Base-by-base conservation (phyloP, 2,888 invertebrate species). In the Muscina levida region DNA sequence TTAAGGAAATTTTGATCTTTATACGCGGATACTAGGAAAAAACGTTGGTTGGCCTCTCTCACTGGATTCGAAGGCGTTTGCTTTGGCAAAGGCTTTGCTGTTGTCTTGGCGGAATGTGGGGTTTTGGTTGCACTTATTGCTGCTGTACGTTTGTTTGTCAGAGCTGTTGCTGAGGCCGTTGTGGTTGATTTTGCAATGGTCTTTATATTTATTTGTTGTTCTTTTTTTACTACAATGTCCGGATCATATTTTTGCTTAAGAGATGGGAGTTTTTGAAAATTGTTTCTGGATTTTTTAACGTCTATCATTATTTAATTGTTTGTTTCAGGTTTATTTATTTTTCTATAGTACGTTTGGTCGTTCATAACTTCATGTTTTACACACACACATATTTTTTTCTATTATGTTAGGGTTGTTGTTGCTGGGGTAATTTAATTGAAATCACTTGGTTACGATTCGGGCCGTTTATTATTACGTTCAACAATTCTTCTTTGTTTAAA, bases 1-100 rank as follows among this genome's bases (percentile, higher is more conserved):
- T 89, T 89, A 0, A 90, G 85, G 76, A 90, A 90, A 72, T 87
- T 87, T 72, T 88, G 86, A 85, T 91, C 89, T 84, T 88, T 89
- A 82, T 86, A 90, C 39, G 86, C 86, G 70, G 88, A 85, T 1
- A 87, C 83, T 65, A 90, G 83, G 65, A 89, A 90, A 80, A 87
- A 90, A 10, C 85, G 84, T 73, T 87, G 86, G 84, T 88, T 89
- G 62, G 87, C 88, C 48, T 85, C 84, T 73, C 88, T 85, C 44
- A 88, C 89, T 0, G 89, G 84, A 84, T 89, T 89, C 11, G 71
- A 77, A 24, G 66, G 68, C 65, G 72, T 22, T 22, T 68, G 44
- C 31, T 5, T 8, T 31, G 31, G 67, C 51, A 39, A 46, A 72
- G 4, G 39, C 24, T 72, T 37, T 62, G 72, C 22, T 70, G 37